These are phyloP conservation scores for Macaria notata DNA, from an alignment of 2,888 invertebrate species.

Conservation along the genomic window DNA sequence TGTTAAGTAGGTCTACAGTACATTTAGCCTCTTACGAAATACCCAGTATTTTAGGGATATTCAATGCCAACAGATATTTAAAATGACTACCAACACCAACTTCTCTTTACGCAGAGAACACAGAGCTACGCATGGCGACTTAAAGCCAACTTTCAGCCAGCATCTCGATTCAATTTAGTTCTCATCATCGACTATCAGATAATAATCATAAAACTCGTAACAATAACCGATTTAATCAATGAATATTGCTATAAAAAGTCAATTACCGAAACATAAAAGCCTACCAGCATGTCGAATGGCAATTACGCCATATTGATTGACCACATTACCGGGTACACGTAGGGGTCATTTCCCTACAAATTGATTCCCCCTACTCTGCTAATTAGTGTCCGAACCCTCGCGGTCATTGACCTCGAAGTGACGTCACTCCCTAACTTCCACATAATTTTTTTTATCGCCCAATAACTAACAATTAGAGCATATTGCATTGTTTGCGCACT, in stretches of 20 bases:
- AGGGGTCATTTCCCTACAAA: constrained; percentile 36
- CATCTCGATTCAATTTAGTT: constrained; percentile 3
- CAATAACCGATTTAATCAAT: constrained; percentile 11
- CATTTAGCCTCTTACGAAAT: constrained; percentile 13
- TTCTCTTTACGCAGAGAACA: not conserved
- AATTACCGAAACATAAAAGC: constrained; percentile 15
- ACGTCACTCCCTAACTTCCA: constrained; percentile 53
- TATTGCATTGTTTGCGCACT: constrained; percentile 54
- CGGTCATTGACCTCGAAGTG: constrained; percentile 52
- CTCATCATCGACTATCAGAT: constrained; percentile 6
- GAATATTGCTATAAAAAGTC: constrained; percentile 18
- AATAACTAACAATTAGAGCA: constrained; percentile 65
- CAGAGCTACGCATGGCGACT: no score
- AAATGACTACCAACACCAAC: not conserved
- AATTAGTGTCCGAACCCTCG: constrained; percentile 37
- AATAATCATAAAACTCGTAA: constrained; percentile 12
- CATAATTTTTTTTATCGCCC: constrained; percentile 58
- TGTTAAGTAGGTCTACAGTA: constrained; percentile 17
- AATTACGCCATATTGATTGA: constrained; percentile 33
- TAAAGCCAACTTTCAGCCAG: no score
- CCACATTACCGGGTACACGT: constrained; percentile 23
- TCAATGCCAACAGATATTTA: constrained; percentile 7
- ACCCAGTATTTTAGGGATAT: constrained; percentile 9
- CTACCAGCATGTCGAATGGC: constrained; percentile 24
- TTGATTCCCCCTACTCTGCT: constrained; percentile 39